Percentiles rank a stretch among this genome's conserved stretches.
These are phyloP conservation scores for Bradynema listronoti DNA, from an alignment of 1,140 invertebrate species.

Conservation along the genomic window DNA sequence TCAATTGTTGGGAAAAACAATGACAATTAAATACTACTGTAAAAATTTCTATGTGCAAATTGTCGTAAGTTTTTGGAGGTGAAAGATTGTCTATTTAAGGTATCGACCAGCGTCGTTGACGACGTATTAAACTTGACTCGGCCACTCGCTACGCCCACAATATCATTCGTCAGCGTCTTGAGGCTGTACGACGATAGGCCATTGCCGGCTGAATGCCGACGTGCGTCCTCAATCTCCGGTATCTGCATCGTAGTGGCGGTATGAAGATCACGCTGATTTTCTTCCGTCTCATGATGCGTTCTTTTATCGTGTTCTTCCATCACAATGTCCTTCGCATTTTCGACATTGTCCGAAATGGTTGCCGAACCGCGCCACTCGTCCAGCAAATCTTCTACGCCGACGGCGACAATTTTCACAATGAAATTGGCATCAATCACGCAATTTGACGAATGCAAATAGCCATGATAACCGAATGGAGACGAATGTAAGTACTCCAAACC, in stretches of 20 bases:
- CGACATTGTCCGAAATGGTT: conserved; percentile 6
- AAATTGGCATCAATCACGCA: conserved; percentile 24
- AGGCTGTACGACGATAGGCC: too few species aligned
- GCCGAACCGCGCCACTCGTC: conserved; percentile 12
- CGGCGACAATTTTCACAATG: conserved; percentile 19
- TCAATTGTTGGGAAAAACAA: too few species aligned
- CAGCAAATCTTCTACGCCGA: conserved; percentile 16
- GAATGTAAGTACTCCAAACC: conserved; percentile 8
- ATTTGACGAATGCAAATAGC: conserved; percentile 15
- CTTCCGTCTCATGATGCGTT: not conserved
- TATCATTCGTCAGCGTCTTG: too few species aligned
- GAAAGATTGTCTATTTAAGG: too few species aligned
- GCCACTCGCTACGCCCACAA: too few species aligned
- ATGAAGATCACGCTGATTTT: not conserved
- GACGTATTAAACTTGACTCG: too few species aligned
- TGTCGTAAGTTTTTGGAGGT: too few species aligned
- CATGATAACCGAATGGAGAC: conserved; percentile 16
- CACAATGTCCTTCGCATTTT: not conserved
- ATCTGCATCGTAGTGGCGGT: not conserved
- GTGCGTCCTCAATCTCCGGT: too few species aligned
- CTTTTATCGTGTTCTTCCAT: conserved; percentile 1
- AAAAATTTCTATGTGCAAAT: too few species aligned
- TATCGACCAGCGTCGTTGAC: too few species aligned
- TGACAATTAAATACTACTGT: too few species aligned
- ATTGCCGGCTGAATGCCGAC: too few species aligned